Conservation (phyloP, 1,140 invertebrate genomes). For the Ips typographus region DNA sequence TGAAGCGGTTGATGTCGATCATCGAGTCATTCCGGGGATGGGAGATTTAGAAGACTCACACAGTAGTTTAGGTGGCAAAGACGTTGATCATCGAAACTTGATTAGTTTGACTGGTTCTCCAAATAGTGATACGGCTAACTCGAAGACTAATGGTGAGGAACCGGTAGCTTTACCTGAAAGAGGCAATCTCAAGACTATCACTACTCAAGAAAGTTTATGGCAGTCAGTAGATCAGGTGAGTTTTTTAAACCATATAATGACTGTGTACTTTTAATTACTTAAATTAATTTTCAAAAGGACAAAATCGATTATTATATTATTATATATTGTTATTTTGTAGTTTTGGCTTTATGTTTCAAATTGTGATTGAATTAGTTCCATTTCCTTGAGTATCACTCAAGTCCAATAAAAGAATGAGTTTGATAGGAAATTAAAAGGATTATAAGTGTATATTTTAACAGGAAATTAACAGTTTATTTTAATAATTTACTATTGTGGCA, state of each 20-base stretch:
- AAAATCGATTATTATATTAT: no score
- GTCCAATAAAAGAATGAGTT: no score
- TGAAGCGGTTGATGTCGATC: conserved; percentile 61
- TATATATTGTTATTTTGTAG: no score
- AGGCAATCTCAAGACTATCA: conserved; percentile 50
- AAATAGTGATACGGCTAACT: background rate
- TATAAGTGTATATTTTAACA: no score
- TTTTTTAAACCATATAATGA: background rate
- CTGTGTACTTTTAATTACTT: background rate
- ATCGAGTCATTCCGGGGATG: conserved; percentile 48
- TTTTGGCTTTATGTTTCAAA: background rate
- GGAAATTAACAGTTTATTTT: no score
- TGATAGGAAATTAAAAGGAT: no score
- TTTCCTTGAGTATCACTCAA: no score
- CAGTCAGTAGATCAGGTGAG: conserved; percentile 36
- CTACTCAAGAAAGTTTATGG: conserved; percentile 31
- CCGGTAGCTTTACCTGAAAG: conserved; percentile 16
- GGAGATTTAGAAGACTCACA: conserved; percentile 37
- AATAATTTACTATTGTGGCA: no score
- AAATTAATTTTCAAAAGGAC: background rate
- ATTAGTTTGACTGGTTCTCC: conserved; percentile 78
- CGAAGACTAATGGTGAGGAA: background rate
- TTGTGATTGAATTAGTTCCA: no score
- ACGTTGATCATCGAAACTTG: conserved; percentile 82
- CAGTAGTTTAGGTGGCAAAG: conserved; percentile 49